Percentiles rank a stretch among this genome's conserved stretches.
Conservation (phyloP, 2,888 invertebrate genomes). For the Hartigia nigra region DNA sequence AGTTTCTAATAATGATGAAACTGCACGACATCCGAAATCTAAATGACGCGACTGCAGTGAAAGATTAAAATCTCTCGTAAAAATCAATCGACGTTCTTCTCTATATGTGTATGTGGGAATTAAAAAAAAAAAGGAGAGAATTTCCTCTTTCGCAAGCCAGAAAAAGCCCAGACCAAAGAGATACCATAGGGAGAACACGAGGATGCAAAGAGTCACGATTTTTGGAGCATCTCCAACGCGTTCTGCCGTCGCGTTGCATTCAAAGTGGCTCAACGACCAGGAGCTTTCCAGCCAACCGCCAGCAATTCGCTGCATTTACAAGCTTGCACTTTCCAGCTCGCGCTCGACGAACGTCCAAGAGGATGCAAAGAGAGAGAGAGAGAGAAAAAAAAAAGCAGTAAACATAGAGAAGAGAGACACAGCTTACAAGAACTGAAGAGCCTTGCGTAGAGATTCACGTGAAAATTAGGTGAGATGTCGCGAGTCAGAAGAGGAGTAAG, state of each 20-base stretch:
- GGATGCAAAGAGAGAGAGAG: neutral
- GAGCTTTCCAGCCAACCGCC: neutral
- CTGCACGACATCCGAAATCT: neutral
- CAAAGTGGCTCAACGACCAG: neutral
- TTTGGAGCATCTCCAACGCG: conserved; percentile 5
- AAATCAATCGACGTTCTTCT: too few species aligned
- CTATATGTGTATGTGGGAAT: too few species aligned
- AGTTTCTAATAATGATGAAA: neutral
- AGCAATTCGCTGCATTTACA: neutral
- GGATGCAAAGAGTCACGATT: neutral
- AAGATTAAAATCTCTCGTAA: too few species aligned
- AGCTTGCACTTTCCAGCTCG: neutral
- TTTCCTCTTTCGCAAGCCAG: neutral
- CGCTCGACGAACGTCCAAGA: neutral
- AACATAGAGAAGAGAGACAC: neutral
- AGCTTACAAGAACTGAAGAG: neutral
- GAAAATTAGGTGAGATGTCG: neutral
- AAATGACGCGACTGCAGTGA: too few species aligned
- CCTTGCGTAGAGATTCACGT: neutral
- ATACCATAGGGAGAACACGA: neutral
- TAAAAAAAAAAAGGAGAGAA: too few species aligned
- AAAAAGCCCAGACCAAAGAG: neutral
- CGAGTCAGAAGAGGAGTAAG: neutral
- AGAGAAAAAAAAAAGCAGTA: neutral
- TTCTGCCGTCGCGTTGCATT: neutral